Conservation (phyloP, 2,113 vertebrate species). For the Agelaius tricolor region DNA sequence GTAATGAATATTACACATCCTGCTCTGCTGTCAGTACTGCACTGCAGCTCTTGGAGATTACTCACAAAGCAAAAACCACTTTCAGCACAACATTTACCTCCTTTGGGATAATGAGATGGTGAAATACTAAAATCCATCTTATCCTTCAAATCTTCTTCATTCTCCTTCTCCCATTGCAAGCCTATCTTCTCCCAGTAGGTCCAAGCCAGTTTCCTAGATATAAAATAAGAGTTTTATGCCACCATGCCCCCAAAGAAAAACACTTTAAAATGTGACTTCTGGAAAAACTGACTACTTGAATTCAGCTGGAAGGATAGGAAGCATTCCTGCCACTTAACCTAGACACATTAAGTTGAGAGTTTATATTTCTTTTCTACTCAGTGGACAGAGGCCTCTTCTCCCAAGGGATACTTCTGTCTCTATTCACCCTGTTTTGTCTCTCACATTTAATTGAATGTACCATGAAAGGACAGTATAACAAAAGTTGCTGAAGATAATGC, state of each 20-base stretch:
- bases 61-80: not conserved
- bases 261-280: not conserved
- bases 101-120: slow-evolving; percentile 82
- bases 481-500: not conserved
- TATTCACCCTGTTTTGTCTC: not conserved
- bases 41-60: not conserved
- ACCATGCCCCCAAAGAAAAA: not conserved
- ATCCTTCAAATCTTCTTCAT: slow-evolving; percentile 93
- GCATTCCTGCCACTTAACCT: not conserved
- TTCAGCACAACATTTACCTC: slow-evolving; percentile 73
- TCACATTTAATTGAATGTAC: not conserved
- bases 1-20: not conserved
- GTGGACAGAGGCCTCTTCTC: not conserved
- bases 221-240: not conserved
- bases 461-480: not conserved
- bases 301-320: not conserved
- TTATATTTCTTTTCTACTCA: not conserved
- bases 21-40: not conserved
- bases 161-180: slow-evolving; percentile 93
- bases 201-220: slow-evolving; percentile 78
- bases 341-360: not conserved
- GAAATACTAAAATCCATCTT: slow-evolving; percentile 87
- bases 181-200: slow-evolving; percentile 88
- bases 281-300: not conserved
- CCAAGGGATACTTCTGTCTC: not conserved